phyloP scores from a whole-genome alignment of 2,797 vertebrate genomes.

The Myiotriccus ornatus region DNA sequence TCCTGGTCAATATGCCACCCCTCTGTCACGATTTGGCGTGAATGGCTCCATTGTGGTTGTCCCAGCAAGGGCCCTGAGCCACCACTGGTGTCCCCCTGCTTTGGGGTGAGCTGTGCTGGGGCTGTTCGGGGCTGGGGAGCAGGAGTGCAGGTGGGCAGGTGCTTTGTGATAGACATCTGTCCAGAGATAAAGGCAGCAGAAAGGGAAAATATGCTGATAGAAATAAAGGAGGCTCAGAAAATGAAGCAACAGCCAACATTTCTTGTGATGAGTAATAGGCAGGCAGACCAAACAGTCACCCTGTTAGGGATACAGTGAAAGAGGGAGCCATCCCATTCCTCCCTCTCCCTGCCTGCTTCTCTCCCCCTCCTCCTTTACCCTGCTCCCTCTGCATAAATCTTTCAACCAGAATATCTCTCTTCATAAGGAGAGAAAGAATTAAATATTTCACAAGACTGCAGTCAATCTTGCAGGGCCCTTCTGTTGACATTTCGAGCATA shows the following conservation, averaged over 20 bases:
- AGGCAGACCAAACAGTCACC: conserved; percentile 20
- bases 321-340: background rate
- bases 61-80: background rate
- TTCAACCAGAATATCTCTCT: conserved; percentile 38
- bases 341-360: background rate
- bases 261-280: background rate
- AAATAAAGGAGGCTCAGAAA: conserved; percentile 21
- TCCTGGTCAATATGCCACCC: background rate
- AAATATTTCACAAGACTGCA: conserved; percentile 61
- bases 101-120: background rate
- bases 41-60: rapidly evolving
- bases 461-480: conserved; percentile 52
- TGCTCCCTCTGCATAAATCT: conserved; percentile 29
- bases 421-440: conserved; percentile 54
- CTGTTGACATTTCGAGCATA: conserved; percentile 55
- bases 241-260: conserved; percentile 17
- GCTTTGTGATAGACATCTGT: background rate
- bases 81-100: background rate
- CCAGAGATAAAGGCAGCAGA: background rate
- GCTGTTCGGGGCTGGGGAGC: background rate
- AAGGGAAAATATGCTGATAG: background rate
- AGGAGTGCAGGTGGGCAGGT: background rate
- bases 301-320: background rate
- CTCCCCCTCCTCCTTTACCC: background rate
- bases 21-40: background rate